Conservation (phyloP, 2,113 vertebrate species). For the Chloroceryle aenea region DNA sequence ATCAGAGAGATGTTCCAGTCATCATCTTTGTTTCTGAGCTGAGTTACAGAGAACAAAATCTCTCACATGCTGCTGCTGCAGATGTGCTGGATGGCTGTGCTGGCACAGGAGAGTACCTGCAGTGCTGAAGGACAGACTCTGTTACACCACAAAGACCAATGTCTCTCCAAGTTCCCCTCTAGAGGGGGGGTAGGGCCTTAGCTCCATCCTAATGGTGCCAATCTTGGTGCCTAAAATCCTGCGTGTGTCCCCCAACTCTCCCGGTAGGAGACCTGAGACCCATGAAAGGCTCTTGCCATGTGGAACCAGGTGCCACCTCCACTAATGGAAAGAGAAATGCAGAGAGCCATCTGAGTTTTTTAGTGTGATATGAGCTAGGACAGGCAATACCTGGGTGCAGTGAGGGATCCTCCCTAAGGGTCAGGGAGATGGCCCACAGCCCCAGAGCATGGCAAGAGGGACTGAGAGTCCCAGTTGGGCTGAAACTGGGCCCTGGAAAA, state of each 20-base stretch:
- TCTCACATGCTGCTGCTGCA: fast-evolving
- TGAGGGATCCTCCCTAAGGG: not conserved
- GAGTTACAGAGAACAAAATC: not conserved
- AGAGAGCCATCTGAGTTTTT: not conserved
- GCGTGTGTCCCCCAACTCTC: not conserved
- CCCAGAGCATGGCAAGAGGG: not conserved
- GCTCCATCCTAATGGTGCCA: not conserved
- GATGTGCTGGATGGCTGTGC: fast-evolving
- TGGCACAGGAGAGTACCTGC: not conserved
- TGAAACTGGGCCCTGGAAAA: not conserved
- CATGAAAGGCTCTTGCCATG: not conserved
- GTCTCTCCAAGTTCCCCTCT: not conserved
- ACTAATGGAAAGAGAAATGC: not conserved
- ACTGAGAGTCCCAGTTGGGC: not conserved
- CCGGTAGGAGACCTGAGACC: not conserved
- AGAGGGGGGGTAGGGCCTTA: not conserved
- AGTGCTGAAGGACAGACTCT: fast-evolving
- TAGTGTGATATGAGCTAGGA: fast-evolving
- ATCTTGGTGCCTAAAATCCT: fast-evolving
- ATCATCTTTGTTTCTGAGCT: not conserved
- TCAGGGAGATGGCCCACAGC: not conserved
- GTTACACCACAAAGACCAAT: not conserved
- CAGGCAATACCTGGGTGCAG: not conserved
- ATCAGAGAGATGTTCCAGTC: too few species aligned
- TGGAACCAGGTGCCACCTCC: not conserved